Evolutionary conservation across 2,113 vertebrate species (phyloP), one percentile per base, ranked within the genome.

Genomic region (Oostethus manadensis): DNA sequence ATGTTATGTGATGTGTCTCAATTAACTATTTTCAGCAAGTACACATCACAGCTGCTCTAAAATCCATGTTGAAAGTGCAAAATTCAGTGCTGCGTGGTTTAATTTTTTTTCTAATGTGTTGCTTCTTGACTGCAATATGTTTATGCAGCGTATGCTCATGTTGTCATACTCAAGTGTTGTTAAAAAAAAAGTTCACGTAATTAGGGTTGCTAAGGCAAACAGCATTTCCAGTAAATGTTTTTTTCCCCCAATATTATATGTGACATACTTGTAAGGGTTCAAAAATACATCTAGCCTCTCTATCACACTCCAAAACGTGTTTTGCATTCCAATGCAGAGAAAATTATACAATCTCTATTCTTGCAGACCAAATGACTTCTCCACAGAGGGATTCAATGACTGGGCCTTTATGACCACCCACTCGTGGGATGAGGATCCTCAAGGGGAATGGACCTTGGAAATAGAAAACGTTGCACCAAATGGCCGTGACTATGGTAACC

Each of bases 331-430:
- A 10, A 7, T 26, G 17, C 59, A 22, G 16, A 45, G 53, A 44
- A 47, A 29, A 42, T 50, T 23, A 60, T 22, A 50, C 26, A 10
- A 33, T 9, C 5, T 16, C 22, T 58, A 51, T 44, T 58, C 1
- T 48, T 38, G 51, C 83, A 98, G 96, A 79, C 93, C 93, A 6
- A 94, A 95, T 0, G 97, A 98, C 88, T 94, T 91, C 73, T 97
- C 96, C 0, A 91, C 93, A 0, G 96, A 98, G 3, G 97, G 97
- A 40, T 99, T 99, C 76, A 95, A 89, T 0, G 94, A 99, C 77
- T 99, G 97, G 97, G 94, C 94, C 29, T 99, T 99, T 71, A 99
- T 99, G 97, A 95, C 92, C 0, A 98, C 95, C 0, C 97, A 99
- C 73, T 93, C 94, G 0, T 99, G 97, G 97, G 96, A 95, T 0